Conservation (phyloP, 2,888 invertebrate genomes). For the Acleris literana region DNA sequence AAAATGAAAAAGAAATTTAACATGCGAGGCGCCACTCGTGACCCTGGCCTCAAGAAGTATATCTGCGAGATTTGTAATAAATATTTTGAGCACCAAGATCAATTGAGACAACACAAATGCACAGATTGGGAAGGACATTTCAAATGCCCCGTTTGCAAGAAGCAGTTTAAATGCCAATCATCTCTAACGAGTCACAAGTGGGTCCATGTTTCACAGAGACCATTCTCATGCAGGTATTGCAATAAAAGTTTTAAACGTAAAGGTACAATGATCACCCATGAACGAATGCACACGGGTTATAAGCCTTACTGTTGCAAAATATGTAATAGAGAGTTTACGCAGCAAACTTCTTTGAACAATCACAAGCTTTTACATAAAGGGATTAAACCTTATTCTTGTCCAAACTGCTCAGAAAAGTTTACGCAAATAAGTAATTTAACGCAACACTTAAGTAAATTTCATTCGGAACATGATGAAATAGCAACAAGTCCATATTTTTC, state of each 20-base stretch:
- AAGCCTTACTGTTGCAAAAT: slow-evolving; percentile 4
- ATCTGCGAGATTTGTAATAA: neutral
- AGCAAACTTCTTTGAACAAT: neutral
- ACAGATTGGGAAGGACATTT: neutral
- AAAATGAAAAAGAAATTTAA: too few relatives aligned
- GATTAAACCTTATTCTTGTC: neutral
- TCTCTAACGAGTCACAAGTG: neutral
- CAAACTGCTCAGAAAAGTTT: too few relatives aligned
- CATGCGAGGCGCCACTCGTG: too few relatives aligned
- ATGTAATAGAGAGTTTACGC: slow-evolving; percentile 2
- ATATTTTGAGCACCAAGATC: neutral
- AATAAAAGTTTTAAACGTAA: neutral
- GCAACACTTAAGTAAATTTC: too few relatives aligned
- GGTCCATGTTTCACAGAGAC: neutral
- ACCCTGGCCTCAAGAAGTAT: neutral
- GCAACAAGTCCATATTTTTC: too few relatives aligned
- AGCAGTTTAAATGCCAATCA: neutral
- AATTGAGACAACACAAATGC: neutral
- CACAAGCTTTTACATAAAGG: slow-evolving; percentile 6
- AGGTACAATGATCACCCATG: neutral
- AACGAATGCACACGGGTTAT: slow-evolving; percentile 4
- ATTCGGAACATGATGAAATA: too few relatives aligned
- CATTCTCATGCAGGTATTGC: slow-evolving; percentile 7
- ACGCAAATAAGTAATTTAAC: too few relatives aligned
- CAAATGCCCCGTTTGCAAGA: slow-evolving; percentile 3